These are phyloP conservation scores for Fundulus diaphanus DNA, from an alignment of 2,797 vertebrate species.

Conservation along the genomic window DNA sequence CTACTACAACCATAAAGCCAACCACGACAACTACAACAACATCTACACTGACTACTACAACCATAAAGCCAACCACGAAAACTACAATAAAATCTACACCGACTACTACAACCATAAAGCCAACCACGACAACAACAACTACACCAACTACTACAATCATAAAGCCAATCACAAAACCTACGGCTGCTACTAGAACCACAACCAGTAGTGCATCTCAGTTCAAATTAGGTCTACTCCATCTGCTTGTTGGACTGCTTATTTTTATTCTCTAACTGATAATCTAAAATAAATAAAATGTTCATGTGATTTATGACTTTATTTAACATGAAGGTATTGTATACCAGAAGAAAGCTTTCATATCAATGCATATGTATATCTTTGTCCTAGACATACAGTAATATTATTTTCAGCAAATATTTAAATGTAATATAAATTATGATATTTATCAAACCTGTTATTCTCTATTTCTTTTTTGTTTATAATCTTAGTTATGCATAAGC, in stretches of 20 bases:
- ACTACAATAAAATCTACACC: neutral
- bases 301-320: no score
- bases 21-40: neutral
- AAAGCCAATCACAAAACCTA: rapidly evolving
- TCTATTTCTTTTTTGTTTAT: no score
- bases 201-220: neutral
- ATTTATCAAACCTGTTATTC: no score
- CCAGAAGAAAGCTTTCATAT: no score
- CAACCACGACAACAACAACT: neutral
- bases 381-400: no score
- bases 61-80: neutral
- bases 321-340: no score
- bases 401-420: no score
- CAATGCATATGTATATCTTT: no score
- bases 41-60: neutral
- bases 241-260: neutral
- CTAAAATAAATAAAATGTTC: no score
- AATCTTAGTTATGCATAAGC: no score
- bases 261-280: neutral
- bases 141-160: neutral
- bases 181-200: neutral
- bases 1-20: neutral
- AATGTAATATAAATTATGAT: no score
- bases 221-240: neutral
- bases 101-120: neutral